A percentile compares a stretch with the other conserved stretches of the same genome.
Evolutionary conservation across 1,140 invertebrate species (phyloP).

Genomic region (Pomacea maculata): DNA sequence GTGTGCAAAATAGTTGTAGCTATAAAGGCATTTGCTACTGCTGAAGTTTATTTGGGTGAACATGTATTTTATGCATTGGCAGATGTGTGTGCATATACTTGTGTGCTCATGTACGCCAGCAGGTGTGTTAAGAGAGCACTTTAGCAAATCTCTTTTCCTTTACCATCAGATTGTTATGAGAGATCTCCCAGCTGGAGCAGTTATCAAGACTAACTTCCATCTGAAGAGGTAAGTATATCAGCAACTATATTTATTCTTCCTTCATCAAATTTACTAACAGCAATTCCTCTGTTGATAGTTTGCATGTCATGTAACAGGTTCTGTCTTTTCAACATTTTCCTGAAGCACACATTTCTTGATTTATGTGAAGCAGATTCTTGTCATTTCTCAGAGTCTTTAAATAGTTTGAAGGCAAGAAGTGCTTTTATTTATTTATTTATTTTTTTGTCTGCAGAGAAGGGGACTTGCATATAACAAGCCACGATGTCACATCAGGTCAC

Average conservation of each 20-base stretch:
- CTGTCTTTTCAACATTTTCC: not conserved
- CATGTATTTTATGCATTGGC: too few species aligned
- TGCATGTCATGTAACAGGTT: not conserved
- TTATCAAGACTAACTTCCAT: constrained; percentile 50
- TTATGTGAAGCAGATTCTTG: not conserved
- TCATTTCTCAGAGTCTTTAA: not conserved
- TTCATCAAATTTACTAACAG: not conserved
- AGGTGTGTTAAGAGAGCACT: not conserved
- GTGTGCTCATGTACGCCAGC: not conserved
- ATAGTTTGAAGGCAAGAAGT: too few species aligned
- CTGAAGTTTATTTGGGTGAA: too few species aligned
- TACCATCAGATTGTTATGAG: constrained; percentile 52
- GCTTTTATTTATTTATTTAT: not conserved
- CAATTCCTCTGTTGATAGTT: not conserved
- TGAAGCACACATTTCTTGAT: not conserved
- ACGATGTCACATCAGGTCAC: constrained; percentile 46
- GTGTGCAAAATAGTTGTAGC: too few species aligned
- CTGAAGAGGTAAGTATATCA: constrained; percentile 54
- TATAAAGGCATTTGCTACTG: too few species aligned
- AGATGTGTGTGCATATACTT: not conserved
- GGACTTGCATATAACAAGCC: constrained; percentile 51
- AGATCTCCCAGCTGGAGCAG: constrained; percentile 46
- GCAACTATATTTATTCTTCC: not conserved
- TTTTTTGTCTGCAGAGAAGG: constrained; percentile 48
- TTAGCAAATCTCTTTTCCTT: not conserved